phyloP scores from a whole-genome alignment of 2,888 invertebrate species.

The Atherix ibis region DNA sequence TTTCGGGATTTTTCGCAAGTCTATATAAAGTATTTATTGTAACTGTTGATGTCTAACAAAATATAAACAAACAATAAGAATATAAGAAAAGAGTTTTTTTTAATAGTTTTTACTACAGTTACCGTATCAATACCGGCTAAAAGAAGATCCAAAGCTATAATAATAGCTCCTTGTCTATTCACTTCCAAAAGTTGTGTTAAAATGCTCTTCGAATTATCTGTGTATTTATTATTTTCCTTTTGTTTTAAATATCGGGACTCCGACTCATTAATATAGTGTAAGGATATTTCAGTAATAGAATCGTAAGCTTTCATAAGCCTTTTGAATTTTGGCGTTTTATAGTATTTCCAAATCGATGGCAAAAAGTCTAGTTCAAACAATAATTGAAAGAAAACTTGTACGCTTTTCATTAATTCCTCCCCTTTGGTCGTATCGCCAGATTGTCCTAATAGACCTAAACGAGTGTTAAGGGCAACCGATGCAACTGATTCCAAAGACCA shows the following conservation, averaged over 20 bases:
- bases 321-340: conserved; percentile 16
- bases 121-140: conserved; percentile 19
- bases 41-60: conserved; percentile 32
- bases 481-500: conserved; percentile 43
- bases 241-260: conserved; percentile 16
- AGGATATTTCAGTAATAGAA: conserved; percentile 13
- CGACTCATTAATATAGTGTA: conserved; percentile 23
- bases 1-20: conserved; percentile 44
- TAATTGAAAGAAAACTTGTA: conserved; percentile 20
- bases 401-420: conserved; percentile 14
- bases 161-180: conserved; percentile 14
- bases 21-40: conserved; percentile 38
- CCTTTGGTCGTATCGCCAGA: conserved; percentile 14
- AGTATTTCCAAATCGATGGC: conserved; percentile 25
- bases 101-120: too few species aligned
- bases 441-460: conserved; percentile 17
- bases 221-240: conserved; percentile 2
- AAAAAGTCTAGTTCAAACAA: conserved; percentile 22
- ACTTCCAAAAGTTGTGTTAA: conserved; percentile 35
- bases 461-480: conserved; percentile 27
- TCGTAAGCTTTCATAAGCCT: conserved; percentile 14
- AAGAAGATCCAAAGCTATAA: conserved; percentile 17
- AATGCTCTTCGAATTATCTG: conserved; percentile 27
- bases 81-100: too few species aligned
- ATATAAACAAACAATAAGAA: conserved; percentile 10